phyloP scores from a whole-genome alignment of 1,140 invertebrate species.

The Ooceraea biroi region DNA sequence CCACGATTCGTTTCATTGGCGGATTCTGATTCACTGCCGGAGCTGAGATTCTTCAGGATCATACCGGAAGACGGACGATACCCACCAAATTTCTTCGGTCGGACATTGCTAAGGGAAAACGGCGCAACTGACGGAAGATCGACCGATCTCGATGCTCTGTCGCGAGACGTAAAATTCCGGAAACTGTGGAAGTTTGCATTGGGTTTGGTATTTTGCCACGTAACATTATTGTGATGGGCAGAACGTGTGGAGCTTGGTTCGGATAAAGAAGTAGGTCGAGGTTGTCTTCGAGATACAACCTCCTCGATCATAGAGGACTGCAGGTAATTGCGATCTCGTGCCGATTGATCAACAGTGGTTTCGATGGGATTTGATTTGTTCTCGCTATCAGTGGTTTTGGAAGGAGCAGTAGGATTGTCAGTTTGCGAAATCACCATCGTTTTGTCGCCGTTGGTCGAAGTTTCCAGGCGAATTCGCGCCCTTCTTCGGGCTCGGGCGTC shows the following conservation, averaged over 20 bases:
- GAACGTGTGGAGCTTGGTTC: background rate
- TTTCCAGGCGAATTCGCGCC: slow-evolving; percentile 50
- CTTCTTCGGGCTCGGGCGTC: slow-evolving; percentile 68
- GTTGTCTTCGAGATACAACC: background rate
- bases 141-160: slow-evolving; percentile 1
- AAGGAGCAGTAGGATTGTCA: background rate
- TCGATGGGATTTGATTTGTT: background rate
- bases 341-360: background rate
- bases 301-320: background rate
- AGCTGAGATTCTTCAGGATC: slow-evolving; percentile 68
- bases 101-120: background rate
- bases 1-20: slow-evolving; percentile 19
- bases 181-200: background rate
- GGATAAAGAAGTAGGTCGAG: slow-evolving; percentile 16
- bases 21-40: slow-evolving; percentile 69
- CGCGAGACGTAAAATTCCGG: background rate
- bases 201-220: background rate
- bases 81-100: slow-evolving; percentile 45
- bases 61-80: slow-evolving; percentile 53
- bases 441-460: slow-evolving; percentile 10
- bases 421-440: slow-evolving; percentile 38
- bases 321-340: background rate
- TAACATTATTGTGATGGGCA: background rate
- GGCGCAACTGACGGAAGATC: slow-evolving; percentile 27
- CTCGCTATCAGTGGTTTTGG: background rate